A percentile compares a stretch with the other conserved stretches of the same genome.
These are phyloP conservation scores for Ormyrus nitidulus DNA, from an alignment of 2,888 invertebrate species.

Conservation along the genomic window DNA sequence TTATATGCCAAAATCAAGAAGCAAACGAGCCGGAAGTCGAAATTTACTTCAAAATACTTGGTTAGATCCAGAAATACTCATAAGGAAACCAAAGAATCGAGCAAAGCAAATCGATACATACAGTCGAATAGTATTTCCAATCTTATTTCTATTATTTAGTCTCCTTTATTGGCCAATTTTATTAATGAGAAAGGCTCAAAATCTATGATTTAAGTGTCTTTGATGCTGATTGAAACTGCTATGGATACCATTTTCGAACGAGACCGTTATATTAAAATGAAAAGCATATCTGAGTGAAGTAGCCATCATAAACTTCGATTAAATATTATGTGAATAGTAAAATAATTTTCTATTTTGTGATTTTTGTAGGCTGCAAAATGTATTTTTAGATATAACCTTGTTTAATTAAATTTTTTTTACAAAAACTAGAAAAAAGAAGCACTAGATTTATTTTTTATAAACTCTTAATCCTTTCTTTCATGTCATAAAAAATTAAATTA, in stretches of 20 bases:
- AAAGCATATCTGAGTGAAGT: background rate
- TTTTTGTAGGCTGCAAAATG: background rate
- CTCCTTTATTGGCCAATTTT: constrained; percentile 88
- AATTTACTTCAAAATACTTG: constrained; percentile 72
- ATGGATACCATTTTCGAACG: too few species aligned
- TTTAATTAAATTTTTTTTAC: background rate
- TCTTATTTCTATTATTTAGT: constrained; percentile 86
- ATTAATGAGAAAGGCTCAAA: constrained; percentile 79
- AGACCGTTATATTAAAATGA: background rate
- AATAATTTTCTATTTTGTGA: too few species aligned
- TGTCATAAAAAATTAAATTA: constrained; percentile 45
- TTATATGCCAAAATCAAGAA: constrained; percentile 61
- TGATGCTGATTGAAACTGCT: too few species aligned
- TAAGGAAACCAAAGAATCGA: constrained; percentile 79
- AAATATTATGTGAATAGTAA: too few species aligned
- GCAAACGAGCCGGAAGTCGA: constrained; percentile 66
- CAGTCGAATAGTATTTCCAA: constrained; percentile 86
- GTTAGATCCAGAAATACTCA: constrained; percentile 69
- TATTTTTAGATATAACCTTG: background rate
- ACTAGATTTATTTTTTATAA: background rate
- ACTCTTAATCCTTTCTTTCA: background rate
- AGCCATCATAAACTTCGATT: too few species aligned
- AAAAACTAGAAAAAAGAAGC: background rate
- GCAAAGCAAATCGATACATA: constrained; percentile 88
- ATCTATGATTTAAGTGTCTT: background rate